Base-by-base conservation (phyloP, 2,113 vertebrate species). In the Rissa tridactyla region DNA sequence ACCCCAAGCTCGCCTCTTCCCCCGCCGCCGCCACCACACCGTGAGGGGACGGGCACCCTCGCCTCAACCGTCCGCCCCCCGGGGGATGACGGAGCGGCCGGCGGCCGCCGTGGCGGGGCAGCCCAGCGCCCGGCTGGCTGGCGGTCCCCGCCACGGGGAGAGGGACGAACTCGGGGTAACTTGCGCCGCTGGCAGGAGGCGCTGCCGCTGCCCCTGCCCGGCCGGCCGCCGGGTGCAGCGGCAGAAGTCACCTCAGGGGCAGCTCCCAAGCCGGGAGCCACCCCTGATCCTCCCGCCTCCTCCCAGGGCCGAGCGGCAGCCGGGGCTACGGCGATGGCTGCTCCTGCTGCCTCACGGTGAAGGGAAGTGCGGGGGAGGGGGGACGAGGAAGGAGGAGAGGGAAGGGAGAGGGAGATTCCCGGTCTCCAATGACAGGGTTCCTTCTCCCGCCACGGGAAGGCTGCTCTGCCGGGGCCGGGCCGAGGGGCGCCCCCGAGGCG, bases 321-420 rank as follows among this genome's bases (percentile, higher is more conserved):
- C 27, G 29, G 36, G 52, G 54, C 49, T 62, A 21, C 47, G 18
- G 64, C 86, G 51, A 89, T 82, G 92, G 94, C 90, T 85, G 91
- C 72, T 60, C 55, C 49, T 77, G 91, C 93, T 80, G 90, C 92
- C 90, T 97, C 92, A 87, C 57, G 81, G 25, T 15, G 80, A 18
- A 30, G 32, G 19, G 19, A 54, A 27, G 26, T 38, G 25, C 36
- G 26, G 36, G 21, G 7, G 9, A 38, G 42, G 38, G 44, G 5
- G 55, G 51, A 21, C 26, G 8, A 25, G 61, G 29, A 15, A 42
- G 44, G 25, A 21, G 38, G 6, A 29, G 42, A 40, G 11, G 8
- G 27, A 44, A 54, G 38, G 42, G 30, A 49, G 55, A 13, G 29
- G 18, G 29, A 71, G 26, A 71, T 19, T 47, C 11, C 30, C 34